Conservation (phyloP, 1,140 invertebrate genomes). For the Papilio glaucus region DNA sequence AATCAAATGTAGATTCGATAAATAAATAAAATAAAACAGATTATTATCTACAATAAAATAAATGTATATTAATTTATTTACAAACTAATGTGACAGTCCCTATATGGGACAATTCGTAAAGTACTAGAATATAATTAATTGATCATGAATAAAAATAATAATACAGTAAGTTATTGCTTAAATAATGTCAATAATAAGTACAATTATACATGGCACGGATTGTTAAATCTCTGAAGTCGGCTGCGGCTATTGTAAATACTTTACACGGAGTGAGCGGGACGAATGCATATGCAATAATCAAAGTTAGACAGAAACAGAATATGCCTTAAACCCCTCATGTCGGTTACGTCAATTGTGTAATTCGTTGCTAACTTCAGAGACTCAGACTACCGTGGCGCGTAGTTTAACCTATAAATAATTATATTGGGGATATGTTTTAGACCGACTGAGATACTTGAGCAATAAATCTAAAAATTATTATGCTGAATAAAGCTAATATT, state of each 20-base stretch:
- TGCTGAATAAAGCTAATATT: slow-evolving; percentile 27
- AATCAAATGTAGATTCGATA: neutral
- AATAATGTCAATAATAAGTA: slow-evolving; percentile 29
- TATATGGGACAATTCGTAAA: neutral
- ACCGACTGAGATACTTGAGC: slow-evolving; percentile 35
- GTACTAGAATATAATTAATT: slow-evolving; percentile 10
- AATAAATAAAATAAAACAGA: neutral
- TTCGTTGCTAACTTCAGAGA: slow-evolving; percentile 3
- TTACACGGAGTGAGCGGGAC: neutral
- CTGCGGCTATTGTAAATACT: neutral
- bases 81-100: slow-evolving; percentile 6
- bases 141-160: neutral
- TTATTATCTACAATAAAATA: slow-evolving; percentile 4
- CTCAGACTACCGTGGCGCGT: neutral
- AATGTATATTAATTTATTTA: slow-evolving; percentile 6
- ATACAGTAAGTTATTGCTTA: slow-evolving; percentile 30
- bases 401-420: neutral
- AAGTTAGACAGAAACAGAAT: neutral
- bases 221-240: neutral
- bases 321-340: no score
- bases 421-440: slow-evolving; percentile 24
- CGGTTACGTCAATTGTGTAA: no score
- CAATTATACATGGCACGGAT: neutral
- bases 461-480: slow-evolving; percentile 36
- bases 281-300: neutral